Base-by-base conservation (phyloP, 2,797 vertebrate genomes). In the Gymnoscopelus microlampas region DNA sequence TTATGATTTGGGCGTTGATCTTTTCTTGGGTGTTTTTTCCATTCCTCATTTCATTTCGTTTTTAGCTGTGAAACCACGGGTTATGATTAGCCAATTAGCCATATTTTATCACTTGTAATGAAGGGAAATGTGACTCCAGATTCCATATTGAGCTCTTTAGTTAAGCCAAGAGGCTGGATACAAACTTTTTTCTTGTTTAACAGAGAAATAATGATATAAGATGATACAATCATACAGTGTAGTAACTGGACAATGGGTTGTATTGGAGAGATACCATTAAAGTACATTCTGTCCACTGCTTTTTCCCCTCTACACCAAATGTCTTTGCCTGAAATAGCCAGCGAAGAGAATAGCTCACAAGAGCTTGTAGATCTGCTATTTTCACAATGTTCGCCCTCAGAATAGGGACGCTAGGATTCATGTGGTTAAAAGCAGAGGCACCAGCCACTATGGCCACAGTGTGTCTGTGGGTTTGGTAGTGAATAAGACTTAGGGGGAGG, bases 21-120 rank as follows among this genome's bases (percentile, higher is more conserved):
- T 44, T 79, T 83, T 75, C 68, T 68, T 64, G 66, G 77, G 74
- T 68, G 55, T 58, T 55, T 15, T 24, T 72, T 8, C 39, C 39
- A 44, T 44, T 44, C 39, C 39, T 44, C 51, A 64, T 3, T 55
- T 71, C 1, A 54, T 49, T 75, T 57, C 2, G 61, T 51, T 67
- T 70, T 70, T 23, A 32, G 60, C 78, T 47, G 24, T 48, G 64
- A 54, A 39, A 12, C 56, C 56, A 15, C 0, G 65, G 51, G 58
- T 63, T 77, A 3, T 73, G 63, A 71, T 59, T 65, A 76, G 59
- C 74, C 78, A 61, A 87, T 86, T 75, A 80, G 60, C 35, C 7
- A 15, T 5, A 49, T 29, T 82, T 76, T 71, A 71, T 71, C 76
- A 82, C 54, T 61, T 62, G 64, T 71, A 79, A 86, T 60, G 78